phyloP scores from a whole-genome alignment of 1,140 invertebrate species.

The Rhagoletis zephyria region DNA sequence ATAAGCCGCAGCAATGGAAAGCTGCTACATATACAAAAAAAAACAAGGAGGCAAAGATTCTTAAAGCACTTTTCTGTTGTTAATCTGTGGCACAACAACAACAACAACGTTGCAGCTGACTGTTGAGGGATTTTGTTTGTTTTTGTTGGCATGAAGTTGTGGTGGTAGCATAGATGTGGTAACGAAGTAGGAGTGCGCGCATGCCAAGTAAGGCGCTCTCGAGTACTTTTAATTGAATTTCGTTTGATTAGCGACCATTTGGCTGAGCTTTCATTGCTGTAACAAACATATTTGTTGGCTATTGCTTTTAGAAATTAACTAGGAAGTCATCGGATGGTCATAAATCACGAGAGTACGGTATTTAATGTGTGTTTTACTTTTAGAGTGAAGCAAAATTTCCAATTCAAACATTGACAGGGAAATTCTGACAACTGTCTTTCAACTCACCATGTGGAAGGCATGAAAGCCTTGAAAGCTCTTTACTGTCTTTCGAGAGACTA shows the following conservation, averaged over 20 bases:
- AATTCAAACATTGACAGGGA: too few species aligned
- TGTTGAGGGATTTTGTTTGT: neutral
- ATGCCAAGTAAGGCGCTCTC: neutral
- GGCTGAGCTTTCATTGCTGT: neutral
- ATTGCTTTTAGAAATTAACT: neutral
- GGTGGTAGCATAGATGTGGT: neutral
- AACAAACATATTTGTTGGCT: neutral
- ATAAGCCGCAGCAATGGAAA: conserved; percentile 61
- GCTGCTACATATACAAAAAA: neutral
- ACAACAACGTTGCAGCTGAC: neutral
- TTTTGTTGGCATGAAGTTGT: neutral
- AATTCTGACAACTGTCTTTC: too few species aligned
- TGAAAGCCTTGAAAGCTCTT: too few species aligned
- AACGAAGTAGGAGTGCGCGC: too few species aligned
- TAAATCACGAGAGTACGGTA: neutral
- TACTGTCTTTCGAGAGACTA: too few species aligned
- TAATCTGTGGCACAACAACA: neutral
- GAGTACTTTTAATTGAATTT: conserved; percentile 29
- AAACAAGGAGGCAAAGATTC: neutral
- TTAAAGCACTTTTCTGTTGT: conserved; percentile 20
- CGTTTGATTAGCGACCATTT: neutral
- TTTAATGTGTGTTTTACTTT: neutral
- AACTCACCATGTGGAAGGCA: too few species aligned
- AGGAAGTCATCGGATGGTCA: neutral
- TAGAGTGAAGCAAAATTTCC: too few species aligned